Evolutionary conservation across 1,140 invertebrate genomes (phyloP).

Genomic region (Anastrepha obliqua): DNA sequence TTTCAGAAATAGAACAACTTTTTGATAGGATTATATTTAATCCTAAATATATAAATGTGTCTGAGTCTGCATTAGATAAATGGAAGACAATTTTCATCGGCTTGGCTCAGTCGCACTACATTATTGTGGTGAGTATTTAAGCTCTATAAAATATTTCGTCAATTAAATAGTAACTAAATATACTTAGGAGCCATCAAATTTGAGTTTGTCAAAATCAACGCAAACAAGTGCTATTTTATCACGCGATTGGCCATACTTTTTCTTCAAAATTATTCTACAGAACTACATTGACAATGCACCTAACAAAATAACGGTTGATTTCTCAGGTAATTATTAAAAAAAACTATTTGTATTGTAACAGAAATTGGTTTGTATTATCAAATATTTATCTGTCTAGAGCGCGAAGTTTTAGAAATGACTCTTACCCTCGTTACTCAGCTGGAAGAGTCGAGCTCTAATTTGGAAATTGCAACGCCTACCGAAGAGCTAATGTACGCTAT

Average conservation of each 20-base stretch:
- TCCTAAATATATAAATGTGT: constrained; percentile 61
- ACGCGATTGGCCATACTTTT: constrained; percentile 70
- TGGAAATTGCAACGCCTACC: constrained; percentile 66
- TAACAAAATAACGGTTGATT: constrained; percentile 61
- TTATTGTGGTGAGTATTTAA: constrained; percentile 65
- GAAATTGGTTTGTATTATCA: constrained; percentile 49
- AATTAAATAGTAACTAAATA: neutral
- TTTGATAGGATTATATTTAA: constrained; percentile 70
- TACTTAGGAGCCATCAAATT: constrained; percentile 65
- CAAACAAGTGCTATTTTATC: constrained; percentile 59
- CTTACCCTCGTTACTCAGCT: constrained; percentile 67
- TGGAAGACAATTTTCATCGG: constrained; percentile 65
- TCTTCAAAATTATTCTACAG: constrained; percentile 66
- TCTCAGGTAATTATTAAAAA: constrained; percentile 62
- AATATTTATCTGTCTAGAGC: constrained; percentile 58
- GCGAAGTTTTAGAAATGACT: constrained; percentile 68
- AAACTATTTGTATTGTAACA: neutral
- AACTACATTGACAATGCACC: constrained; percentile 71
- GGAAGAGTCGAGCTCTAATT: constrained; percentile 60
- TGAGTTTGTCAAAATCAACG: constrained; percentile 64
- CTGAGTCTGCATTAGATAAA: constrained; percentile 61
- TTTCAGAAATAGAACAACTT: constrained; percentile 66
- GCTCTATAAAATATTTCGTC: neutral
- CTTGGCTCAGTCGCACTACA: constrained; percentile 65
- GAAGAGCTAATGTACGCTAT: constrained; percentile 73